These are phyloP conservation scores for Troilus luridus DNA, from an alignment of 2,888 invertebrate genomes.

Conservation along the genomic window DNA sequence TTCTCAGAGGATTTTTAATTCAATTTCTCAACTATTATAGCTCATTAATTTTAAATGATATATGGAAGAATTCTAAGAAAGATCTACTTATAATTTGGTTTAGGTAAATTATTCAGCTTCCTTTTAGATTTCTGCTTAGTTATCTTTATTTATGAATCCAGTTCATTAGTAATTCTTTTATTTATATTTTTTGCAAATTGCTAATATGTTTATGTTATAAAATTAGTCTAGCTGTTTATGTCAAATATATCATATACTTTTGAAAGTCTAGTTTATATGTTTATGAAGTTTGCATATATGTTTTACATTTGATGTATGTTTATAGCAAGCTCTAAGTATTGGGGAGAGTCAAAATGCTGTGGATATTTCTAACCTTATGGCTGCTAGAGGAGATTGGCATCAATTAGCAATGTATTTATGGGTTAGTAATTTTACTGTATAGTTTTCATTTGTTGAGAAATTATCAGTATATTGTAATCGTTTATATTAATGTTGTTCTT, in stretches of 20 bases:
- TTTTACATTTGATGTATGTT: conserved; percentile 26
- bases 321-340: conserved; percentile 61
- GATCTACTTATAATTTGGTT: neutral
- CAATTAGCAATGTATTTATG: conserved; percentile 81
- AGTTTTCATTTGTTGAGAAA: conserved; percentile 28
- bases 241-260: neutral
- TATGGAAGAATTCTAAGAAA: too few species aligned
- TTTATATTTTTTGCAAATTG: too few species aligned
- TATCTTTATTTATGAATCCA: neutral
- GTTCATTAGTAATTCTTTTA: neutral
- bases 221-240: too few species aligned
- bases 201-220: too few species aligned
- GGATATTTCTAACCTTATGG: conserved; percentile 67
- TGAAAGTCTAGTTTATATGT: conserved; percentile 35
- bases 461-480: conserved; percentile 20
- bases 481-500: neutral
- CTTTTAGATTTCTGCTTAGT: neutral
- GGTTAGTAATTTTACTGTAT: conserved; percentile 70
- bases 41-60: neutral
- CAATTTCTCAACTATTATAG: neutral
- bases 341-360: conserved; percentile 63
- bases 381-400: conserved; percentile 75
- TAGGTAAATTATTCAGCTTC: neutral
- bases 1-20: neutral
- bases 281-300: neutral